These are phyloP conservation scores for Pogonus chalceus DNA, from an alignment of 1,140 invertebrate species.

Conservation along the genomic window DNA sequence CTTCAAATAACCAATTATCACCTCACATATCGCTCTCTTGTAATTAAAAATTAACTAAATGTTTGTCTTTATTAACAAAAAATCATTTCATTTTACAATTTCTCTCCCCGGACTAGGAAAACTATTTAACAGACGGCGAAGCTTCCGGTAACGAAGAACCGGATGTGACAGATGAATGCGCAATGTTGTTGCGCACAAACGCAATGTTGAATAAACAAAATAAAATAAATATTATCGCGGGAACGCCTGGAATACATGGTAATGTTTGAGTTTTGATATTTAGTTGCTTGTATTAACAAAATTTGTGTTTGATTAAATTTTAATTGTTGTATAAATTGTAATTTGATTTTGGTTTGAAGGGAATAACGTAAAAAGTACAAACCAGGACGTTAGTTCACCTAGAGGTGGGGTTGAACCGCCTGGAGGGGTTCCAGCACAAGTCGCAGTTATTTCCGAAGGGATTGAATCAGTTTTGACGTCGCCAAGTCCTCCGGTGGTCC, in stretches of 20 bases:
- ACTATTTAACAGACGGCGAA: conserved; percentile 49
- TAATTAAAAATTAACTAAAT: conserved; percentile 4
- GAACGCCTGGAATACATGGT: no score
- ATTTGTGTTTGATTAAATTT: background rate
- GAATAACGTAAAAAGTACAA: no score
- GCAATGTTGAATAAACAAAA: no score
- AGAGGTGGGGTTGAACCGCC: conserved; percentile 15
- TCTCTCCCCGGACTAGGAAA: conserved; percentile 39
- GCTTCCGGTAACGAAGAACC: conserved; percentile 51
- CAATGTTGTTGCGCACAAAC: conserved; percentile 64
- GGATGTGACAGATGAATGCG: conserved; percentile 76
- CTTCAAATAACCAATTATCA: no score
- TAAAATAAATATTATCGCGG: no score
- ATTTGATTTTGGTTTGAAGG: conserved; percentile 8
- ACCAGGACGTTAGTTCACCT: background rate
- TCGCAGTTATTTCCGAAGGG: conserved; percentile 31
- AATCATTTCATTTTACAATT: conserved; percentile 10
- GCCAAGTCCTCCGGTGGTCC: conserved; percentile 39
- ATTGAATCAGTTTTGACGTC: conserved; percentile 39
- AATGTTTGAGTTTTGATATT: background rate
- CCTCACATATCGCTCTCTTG: no score
- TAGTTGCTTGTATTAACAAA: no score
- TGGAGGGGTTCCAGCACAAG: conserved; percentile 21
- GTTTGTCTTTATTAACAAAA: conserved; percentile 8
- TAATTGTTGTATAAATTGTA: background rate